Evolutionary conservation across 2,888 invertebrate species (phyloP).

Genomic region (Lithosia quadra): DNA sequence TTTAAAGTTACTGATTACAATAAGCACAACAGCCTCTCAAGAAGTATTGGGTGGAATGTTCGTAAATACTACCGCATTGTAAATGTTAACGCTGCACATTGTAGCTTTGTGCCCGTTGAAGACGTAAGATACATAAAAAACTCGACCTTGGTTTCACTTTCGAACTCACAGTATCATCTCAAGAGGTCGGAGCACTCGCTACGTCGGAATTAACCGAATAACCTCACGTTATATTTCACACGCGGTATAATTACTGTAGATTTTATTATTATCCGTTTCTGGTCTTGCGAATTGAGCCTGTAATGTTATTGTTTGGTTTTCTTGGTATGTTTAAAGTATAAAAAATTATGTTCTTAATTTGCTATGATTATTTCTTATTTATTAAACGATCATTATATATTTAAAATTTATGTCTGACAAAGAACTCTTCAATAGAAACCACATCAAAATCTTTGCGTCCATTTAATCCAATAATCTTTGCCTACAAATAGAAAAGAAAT

Average conservation of each 20-base stretch:
- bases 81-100: conserved; percentile 53
- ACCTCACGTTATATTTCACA: conserved; percentile 39
- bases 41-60: neutral
- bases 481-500: no score
- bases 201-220: conserved; percentile 44
- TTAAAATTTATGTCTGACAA: no score
- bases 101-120: conserved; percentile 53
- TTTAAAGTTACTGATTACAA: neutral
- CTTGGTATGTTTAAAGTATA: neutral
- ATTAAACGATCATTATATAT: neutral
- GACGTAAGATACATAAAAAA: conserved; percentile 36
- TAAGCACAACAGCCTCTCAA: neutral
- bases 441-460: no score
- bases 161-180: conserved; percentile 61
- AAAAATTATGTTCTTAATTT: neutral
- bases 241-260: conserved; percentile 27
- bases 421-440: no score
- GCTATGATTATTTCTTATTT: neutral
- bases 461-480: no score
- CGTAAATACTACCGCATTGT: neutral
- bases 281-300: conserved; percentile 6
- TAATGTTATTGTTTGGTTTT: conserved; percentile 1
- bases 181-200: conserved; percentile 64
- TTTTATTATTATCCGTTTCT: conserved; percentile 21
- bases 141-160: conserved; percentile 73